Conservation (phyloP, 1,140 invertebrate species). For the Zaprionus africanus region DNA sequence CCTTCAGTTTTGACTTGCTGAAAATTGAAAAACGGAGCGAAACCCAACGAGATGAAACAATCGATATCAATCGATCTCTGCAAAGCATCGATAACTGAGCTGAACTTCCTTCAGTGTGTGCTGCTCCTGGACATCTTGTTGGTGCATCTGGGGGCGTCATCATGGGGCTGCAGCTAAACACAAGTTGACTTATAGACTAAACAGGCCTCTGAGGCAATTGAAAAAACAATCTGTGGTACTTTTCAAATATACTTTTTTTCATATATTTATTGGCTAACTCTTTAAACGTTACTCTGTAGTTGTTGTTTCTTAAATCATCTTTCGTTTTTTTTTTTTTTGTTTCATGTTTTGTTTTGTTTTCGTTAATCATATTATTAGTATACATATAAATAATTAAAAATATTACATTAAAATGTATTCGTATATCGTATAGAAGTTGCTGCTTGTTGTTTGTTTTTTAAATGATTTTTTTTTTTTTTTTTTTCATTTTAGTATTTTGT, state of each 20-base stretch:
- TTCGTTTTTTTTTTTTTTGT: slow-evolving; percentile 53
- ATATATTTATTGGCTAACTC: slow-evolving; percentile 84
- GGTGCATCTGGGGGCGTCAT: neutral
- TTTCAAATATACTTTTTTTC: slow-evolving; percentile 84
- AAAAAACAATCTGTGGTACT: slow-evolving; percentile 68
- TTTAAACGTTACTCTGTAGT: slow-evolving; percentile 82
- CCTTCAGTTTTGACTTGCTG: neutral
- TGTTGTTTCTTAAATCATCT: slow-evolving; percentile 68
- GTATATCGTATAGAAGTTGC: slow-evolving; percentile 84
- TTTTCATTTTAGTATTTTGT: slow-evolving; percentile 61
- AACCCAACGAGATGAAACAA: neutral
- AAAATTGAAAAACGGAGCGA: neutral
- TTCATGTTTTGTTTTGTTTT: slow-evolving; percentile 66
- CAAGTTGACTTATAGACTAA: slow-evolving; percentile 32
- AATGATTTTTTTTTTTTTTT: slow-evolving; percentile 54
- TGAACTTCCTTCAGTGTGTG: neutral
- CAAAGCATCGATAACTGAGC: neutral
- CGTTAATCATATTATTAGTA: slow-evolving; percentile 83
- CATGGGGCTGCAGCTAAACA: slow-evolving; percentile 25
- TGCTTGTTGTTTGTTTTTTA: slow-evolving; percentile 58
- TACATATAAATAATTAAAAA: slow-evolving; percentile 85
- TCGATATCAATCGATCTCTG: neutral
- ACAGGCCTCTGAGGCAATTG: slow-evolving; percentile 29
- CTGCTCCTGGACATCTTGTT: slow-evolving; percentile 3
- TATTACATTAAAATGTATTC: slow-evolving; percentile 84